Evolutionary conservation across 2,113 vertebrate genomes (phyloP).

Genomic region (Plecotus auritus): DNA sequence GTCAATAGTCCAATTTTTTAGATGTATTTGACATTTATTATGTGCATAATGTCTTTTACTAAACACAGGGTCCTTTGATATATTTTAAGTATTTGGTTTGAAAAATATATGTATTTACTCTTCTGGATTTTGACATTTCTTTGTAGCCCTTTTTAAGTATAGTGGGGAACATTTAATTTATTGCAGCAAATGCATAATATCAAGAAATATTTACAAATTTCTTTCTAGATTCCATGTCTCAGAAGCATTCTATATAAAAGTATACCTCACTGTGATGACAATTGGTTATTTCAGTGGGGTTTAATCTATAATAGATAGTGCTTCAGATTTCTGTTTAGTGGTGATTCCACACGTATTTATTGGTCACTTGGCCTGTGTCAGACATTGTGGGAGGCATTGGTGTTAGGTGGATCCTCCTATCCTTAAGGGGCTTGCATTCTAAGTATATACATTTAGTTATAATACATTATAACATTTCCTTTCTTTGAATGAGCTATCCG

Average conservation of each 20-base stretch:
- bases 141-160: background rate
- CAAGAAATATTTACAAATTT: background rate
- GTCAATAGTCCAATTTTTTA: background rate
- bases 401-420: background rate
- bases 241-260: background rate
- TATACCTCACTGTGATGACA: background rate
- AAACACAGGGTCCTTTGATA: background rate
- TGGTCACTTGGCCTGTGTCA: background rate
- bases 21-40: background rate
- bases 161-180: background rate
- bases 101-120: background rate
- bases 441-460: background rate
- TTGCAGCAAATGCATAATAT: background rate
- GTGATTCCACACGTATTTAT: background rate
- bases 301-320: background rate
- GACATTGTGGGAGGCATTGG: background rate
- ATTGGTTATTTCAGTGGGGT: background rate
- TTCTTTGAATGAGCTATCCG: background rate
- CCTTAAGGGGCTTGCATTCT: background rate
- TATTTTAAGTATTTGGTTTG: background rate
- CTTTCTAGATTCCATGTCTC: background rate
- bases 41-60: background rate
- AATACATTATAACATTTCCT: background rate
- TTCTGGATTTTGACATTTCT: slow-evolving; percentile 4
- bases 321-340: background rate